Evolutionary conservation across 2,888 invertebrate species (phyloP).

Genomic region (Linnaemya tessellans): DNA sequence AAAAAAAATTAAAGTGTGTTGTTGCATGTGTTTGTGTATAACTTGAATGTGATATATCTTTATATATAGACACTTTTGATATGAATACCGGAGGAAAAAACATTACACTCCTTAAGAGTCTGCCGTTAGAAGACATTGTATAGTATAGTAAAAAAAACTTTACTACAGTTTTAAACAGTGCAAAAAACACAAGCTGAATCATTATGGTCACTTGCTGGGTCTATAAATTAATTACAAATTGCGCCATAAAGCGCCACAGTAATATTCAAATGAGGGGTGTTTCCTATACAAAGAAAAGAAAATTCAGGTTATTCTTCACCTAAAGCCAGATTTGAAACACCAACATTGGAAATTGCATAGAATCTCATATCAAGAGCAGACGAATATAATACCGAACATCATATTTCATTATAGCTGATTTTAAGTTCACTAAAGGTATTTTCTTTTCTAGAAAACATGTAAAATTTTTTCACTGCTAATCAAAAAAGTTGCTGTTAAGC

Average conservation of each 20-base stretch:
- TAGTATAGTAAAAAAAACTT: constrained; percentile 14
- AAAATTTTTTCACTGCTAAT: too few relatives aligned
- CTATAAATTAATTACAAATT: constrained; percentile 73
- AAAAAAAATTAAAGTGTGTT: constrained; percentile 4
- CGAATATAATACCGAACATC: too few relatives aligned
- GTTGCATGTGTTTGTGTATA: constrained; percentile 19
- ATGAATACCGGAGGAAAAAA: constrained; percentile 37
- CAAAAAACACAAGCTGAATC: constrained; percentile 63
- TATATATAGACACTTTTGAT: constrained; percentile 65
- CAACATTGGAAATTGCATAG: too few relatives aligned
- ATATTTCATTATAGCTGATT: too few relatives aligned
- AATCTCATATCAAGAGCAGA: too few relatives aligned
- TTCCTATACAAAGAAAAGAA: not conserved
- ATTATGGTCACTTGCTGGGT: constrained; percentile 72
- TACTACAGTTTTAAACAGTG: constrained; percentile 23
- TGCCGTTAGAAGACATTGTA: constrained; percentile 51
- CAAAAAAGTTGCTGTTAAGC: too few relatives aligned
- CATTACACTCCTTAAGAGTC: constrained; percentile 67
- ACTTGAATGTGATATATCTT: constrained; percentile 61
- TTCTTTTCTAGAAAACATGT: too few relatives aligned
- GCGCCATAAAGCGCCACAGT: constrained; percentile 70
- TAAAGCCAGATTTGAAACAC: too few relatives aligned
- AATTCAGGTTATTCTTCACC: too few relatives aligned
- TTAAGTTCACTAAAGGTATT: too few relatives aligned
- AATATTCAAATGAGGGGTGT: constrained; percentile 21